Evolutionary conservation across 2,113 vertebrate species (phyloP).

Genomic region (Hylia prasina): DNA sequence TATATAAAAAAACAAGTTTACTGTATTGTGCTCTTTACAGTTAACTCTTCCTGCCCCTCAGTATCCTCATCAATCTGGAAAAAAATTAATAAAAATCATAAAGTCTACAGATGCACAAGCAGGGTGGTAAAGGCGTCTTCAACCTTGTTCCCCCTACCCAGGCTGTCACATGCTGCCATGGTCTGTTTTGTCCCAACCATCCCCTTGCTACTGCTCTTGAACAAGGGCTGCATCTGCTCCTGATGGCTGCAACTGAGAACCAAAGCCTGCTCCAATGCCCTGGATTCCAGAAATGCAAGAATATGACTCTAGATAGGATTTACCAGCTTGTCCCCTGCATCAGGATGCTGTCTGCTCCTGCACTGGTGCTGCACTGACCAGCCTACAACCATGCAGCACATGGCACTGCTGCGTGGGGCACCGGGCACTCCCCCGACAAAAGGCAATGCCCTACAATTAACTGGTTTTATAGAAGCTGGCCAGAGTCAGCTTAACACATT

Average conservation of each 20-base stretch:
- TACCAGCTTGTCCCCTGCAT: fast-evolving
- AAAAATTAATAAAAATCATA: neutral
- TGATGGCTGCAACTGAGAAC: neutral
- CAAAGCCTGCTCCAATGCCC: neutral
- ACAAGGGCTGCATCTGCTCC: neutral
- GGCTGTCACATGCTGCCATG: neutral
- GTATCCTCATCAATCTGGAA: neutral
- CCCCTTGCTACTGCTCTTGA: neutral
- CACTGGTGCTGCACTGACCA: neutral
- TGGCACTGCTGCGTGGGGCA: fast-evolving
- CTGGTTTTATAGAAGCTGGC: slow-evolving; percentile 5
- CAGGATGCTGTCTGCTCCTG: neutral
- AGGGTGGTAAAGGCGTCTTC: neutral
- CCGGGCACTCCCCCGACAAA: neutral
- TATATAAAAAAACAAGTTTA: slow-evolving; percentile 70
- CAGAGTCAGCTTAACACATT: neutral
- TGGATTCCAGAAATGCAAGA: neutral
- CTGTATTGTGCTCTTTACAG: slow-evolving; percentile 4
- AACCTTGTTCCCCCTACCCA: neutral
- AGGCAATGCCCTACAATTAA: neutral
- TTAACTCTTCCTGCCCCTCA: slow-evolving; percentile 58
- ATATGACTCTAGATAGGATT: neutral
- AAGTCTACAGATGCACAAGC: neutral
- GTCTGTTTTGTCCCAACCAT: neutral
- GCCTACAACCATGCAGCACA: fast-evolving